A percentile compares a stretch with the other conserved stretches of the same genome.
Conservation (phyloP, 1,140 invertebrate species). For the Bombus cullumanus region DNA sequence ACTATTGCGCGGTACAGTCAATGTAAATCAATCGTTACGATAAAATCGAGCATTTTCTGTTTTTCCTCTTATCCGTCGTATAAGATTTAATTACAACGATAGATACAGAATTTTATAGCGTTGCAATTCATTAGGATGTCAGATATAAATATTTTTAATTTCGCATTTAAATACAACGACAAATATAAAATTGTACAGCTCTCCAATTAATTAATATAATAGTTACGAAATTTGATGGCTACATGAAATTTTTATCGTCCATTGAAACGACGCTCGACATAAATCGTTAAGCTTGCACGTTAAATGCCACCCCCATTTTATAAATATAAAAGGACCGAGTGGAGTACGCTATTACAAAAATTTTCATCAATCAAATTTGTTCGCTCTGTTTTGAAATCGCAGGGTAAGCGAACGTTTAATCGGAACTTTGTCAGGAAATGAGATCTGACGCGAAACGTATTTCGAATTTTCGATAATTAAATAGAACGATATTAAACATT, state of each 20-base stretch:
- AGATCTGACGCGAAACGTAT: background rate
- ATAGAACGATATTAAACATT: slow-evolving; percentile 16
- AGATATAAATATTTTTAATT: background rate
- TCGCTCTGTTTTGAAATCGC: background rate
- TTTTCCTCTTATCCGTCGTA: too few species aligned
- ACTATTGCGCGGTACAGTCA: too few species aligned
- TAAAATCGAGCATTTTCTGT: too few species aligned
- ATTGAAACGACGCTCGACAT: background rate
- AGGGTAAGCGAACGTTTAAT: background rate
- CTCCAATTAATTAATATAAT: background rate
- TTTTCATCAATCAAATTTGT: background rate
- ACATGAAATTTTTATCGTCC: background rate
- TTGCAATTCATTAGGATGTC: background rate
- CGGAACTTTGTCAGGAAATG: background rate
- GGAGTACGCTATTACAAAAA: background rate
- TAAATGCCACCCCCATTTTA: background rate
- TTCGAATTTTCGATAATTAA: slow-evolving; percentile 17
- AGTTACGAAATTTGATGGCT: background rate
- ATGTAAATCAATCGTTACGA: too few species aligned
- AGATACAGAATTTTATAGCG: too few species aligned
- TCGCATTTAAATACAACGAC: background rate
- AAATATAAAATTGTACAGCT: background rate
- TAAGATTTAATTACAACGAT: background rate
- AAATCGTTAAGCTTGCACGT: background rate
- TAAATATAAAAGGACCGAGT: background rate